Conservation (phyloP, 2,888 invertebrate genomes). For the Crossocerus cetratus region DNA sequence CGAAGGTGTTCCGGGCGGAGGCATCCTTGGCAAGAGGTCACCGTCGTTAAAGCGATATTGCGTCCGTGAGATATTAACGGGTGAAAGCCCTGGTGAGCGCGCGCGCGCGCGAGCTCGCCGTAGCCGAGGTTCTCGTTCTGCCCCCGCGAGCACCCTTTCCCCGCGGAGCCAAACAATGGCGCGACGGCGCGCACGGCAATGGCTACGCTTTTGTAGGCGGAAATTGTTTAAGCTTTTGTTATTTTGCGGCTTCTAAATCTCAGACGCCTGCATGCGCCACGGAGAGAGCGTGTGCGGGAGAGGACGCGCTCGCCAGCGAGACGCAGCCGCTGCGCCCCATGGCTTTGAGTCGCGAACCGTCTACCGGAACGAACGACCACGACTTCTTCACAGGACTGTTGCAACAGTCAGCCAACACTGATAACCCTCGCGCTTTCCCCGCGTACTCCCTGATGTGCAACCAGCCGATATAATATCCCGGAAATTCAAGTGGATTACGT, state of each 20-base stretch:
- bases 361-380: conserved; percentile 16
- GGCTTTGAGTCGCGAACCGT: conserved; percentile 24
- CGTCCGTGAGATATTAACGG: conserved; percentile 65
- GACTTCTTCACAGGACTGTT: conserved; percentile 30
- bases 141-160: conserved; percentile 16
- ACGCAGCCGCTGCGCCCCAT: background rate
- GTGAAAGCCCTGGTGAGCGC: conserved; percentile 47
- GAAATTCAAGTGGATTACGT: no score
- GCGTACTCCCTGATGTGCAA: no score
- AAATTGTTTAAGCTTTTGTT: conserved; percentile 72
- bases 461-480: no score
- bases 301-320: background rate
- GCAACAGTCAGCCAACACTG: conserved; percentile 23
- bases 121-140: conserved; percentile 12
- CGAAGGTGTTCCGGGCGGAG: no score
- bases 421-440: background rate
- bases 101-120: conserved; percentile 36
- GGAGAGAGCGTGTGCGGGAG: background rate
- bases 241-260: conserved; percentile 72
- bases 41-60: conserved; percentile 66
- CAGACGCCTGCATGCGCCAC: conserved; percentile 59
- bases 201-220: conserved; percentile 66
- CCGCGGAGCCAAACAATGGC: conserved; percentile 62
- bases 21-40: no score
- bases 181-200: conserved; percentile 58